Conservation (phyloP, 2,113 vertebrate species). For the Okapia johnstoni region DNA sequence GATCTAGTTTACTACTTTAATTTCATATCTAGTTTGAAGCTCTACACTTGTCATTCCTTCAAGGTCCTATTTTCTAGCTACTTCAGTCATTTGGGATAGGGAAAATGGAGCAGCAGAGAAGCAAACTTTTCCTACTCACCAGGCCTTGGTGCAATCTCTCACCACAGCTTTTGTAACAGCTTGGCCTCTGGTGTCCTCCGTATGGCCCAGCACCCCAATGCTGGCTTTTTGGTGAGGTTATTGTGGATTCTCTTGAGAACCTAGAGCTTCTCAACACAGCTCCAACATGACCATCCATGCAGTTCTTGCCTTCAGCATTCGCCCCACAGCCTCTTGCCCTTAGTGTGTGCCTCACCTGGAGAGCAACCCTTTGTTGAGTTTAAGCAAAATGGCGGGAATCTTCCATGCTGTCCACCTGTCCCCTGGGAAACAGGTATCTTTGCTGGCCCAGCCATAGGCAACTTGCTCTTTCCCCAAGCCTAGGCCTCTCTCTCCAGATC, state of each 20-base stretch:
- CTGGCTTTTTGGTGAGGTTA: not conserved
- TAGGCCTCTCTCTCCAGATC: not conserved
- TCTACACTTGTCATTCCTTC: not conserved
- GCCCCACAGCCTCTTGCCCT: not conserved
- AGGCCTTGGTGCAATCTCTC: not conserved
- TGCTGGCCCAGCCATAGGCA: not conserved
- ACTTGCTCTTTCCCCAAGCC: not conserved
- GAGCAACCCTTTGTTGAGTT: not conserved
- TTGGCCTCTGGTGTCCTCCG: accelerated
- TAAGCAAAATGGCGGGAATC: not conserved
- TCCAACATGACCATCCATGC: not conserved
- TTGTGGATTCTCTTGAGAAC: not conserved
- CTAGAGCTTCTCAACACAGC: accelerated
- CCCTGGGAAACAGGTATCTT: not conserved
- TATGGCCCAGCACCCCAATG: not conserved
- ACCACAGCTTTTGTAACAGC: not conserved
- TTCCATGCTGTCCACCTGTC: not conserved
- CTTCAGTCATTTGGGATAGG: not conserved
- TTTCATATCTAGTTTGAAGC: not conserved
- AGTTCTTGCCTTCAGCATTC: not conserved
- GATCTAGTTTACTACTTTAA: not conserved
- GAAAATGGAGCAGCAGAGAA: not conserved
- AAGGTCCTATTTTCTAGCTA: not conserved
- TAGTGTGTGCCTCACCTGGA: not conserved
- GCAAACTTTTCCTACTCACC: not conserved